Conservation (phyloP, 1,140 invertebrate species). For the Sesamia nonagrioides region DNA sequence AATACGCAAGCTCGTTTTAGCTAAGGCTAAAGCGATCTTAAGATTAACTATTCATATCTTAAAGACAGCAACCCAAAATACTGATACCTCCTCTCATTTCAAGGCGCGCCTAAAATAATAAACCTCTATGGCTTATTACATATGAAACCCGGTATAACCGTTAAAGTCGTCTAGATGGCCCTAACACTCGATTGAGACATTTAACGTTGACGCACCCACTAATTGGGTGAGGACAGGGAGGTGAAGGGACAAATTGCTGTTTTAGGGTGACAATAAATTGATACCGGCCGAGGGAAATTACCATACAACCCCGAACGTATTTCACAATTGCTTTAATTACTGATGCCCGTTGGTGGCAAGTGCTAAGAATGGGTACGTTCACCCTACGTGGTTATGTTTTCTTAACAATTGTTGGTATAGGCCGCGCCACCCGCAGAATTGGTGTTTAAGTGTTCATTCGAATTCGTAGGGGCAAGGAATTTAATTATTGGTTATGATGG, state of each 20-base stretch:
- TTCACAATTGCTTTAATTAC: slow-evolving; percentile 80
- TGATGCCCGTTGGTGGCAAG: slow-evolving; percentile 64
- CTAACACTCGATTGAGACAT: slow-evolving; percentile 76
- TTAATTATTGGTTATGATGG: slow-evolving; percentile 42
- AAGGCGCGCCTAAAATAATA: slow-evolving; percentile 10
- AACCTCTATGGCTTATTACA: slow-evolving; percentile 32
- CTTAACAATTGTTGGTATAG: slow-evolving; percentile 52
- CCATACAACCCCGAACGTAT: slow-evolving; percentile 72
- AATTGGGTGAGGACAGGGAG: slow-evolving; percentile 73
- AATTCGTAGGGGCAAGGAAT: slow-evolving; percentile 44
- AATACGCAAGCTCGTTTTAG: too few species aligned
- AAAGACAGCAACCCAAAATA: too few species aligned
- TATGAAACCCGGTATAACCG: slow-evolving; percentile 46
- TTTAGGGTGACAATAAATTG: slow-evolving; percentile 84
- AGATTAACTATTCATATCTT: too few species aligned
- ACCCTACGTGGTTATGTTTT: slow-evolving; percentile 49
- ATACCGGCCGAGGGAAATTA: slow-evolving; percentile 74
- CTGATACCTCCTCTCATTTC: neutral
- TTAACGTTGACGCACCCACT: slow-evolving; percentile 74
- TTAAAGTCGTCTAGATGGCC: slow-evolving; percentile 56
- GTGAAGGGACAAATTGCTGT: slow-evolving; percentile 77
- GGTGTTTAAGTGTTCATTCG: slow-evolving; percentile 45
- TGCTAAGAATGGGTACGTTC: slow-evolving; percentile 60
- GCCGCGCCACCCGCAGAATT: slow-evolving; percentile 8
- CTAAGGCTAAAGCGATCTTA: too few species aligned